Percentiles rank a stretch among this genome's conserved stretches.
phyloP scores from a whole-genome alignment of 2,113 vertebrate genomes.

The Charadrius vociferus region DNA sequence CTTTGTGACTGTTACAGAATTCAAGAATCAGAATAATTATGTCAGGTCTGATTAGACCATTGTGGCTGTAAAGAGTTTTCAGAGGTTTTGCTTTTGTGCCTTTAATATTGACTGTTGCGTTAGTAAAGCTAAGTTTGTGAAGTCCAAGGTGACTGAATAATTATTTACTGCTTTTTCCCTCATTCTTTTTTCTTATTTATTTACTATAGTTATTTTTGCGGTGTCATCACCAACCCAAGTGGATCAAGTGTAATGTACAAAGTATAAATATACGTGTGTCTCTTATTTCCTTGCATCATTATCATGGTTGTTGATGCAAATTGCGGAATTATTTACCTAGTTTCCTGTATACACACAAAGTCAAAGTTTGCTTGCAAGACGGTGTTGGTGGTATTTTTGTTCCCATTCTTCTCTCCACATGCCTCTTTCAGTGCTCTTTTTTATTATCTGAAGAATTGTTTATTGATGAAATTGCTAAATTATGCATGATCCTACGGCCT shows the following conservation, averaged over 20 bases:
- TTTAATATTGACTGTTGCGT: not conserved
- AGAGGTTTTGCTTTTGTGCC: not conserved
- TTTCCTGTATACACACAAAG: not conserved
- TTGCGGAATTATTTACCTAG: not conserved
- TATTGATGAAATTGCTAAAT: conserved; percentile 53
- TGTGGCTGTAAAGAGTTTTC: not conserved
- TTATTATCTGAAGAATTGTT: conserved; percentile 50
- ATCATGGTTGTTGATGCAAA: not conserved
- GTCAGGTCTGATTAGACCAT: not conserved
- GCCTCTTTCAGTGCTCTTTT: not conserved
- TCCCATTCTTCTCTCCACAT: not conserved
- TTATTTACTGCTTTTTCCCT: not conserved
- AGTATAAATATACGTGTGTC: not conserved
- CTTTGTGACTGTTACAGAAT: not conserved
- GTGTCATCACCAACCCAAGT: not conserved
- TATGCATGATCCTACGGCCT: conserved; percentile 37
- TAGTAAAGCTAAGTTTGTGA: not conserved
- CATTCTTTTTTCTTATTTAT: not conserved
- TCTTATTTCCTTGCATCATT: not conserved
- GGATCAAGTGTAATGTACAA: not conserved
- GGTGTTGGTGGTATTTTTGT: not conserved
- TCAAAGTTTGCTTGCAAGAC: not conserved
- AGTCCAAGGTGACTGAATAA: not conserved
- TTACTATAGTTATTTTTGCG: not conserved
- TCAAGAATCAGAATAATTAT: not conserved